phyloP scores from a whole-genome alignment of 2,888 invertebrate genomes.

The Biston stratarius region DNA sequence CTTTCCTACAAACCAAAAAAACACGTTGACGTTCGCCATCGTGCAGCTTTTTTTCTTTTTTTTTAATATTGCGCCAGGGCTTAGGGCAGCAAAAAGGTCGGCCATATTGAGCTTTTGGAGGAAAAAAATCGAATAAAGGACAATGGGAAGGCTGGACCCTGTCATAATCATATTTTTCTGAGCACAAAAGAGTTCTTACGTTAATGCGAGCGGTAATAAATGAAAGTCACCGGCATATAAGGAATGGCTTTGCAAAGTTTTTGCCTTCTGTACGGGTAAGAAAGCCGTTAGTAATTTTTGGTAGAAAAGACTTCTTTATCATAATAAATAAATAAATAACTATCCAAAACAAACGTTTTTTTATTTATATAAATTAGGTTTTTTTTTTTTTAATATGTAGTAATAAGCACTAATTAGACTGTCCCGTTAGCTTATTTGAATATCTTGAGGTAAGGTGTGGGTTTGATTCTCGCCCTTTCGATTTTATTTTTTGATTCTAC shows the following conservation, averaged over 20 bases:
- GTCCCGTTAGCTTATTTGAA: too few species aligned
- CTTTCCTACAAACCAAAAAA: constrained; percentile 31
- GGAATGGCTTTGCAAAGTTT: constrained; percentile 57
- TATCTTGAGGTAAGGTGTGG: too few species aligned
- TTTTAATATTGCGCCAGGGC: constrained; percentile 63
- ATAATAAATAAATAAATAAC: not conserved
- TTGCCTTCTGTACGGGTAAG: constrained; percentile 40
- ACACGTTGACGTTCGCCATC: constrained; percentile 22
- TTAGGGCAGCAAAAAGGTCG: constrained; percentile 57
- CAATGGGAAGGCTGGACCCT: constrained; percentile 75
- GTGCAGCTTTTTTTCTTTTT: constrained; percentile 30
- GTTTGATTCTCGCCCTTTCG: too few species aligned
- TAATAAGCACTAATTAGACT: too few species aligned
- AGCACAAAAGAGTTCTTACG: constrained; percentile 80
- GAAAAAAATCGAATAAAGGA: constrained; percentile 78
- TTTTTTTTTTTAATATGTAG: too few species aligned
- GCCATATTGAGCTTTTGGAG: constrained; percentile 72
- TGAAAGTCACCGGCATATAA: constrained; percentile 74
- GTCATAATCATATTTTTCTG: constrained; percentile 84
- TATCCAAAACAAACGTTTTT: too few species aligned
- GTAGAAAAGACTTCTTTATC: not conserved
- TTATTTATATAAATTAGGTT: too few species aligned
- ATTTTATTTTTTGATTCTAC: too few species aligned
- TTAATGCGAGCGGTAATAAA: constrained; percentile 81
- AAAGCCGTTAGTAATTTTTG: constrained; percentile 25